phyloP scores from a whole-genome alignment of 2,797 vertebrate species.

The Microctenopoma lineatum region DNA sequence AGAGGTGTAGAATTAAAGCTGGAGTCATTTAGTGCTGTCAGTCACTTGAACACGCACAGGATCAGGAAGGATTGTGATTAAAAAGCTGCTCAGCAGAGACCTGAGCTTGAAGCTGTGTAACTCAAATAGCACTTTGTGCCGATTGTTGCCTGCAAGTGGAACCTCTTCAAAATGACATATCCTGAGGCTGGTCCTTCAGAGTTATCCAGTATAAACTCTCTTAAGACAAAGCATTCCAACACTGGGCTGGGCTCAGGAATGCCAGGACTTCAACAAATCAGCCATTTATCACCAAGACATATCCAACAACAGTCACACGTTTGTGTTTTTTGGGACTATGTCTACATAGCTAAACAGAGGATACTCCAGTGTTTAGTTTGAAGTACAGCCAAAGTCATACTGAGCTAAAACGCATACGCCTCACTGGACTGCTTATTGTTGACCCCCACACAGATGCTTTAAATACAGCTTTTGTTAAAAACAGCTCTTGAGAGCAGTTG shows the following conservation, averaged over 20 bases:
- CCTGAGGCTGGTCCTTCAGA: constrained; percentile 38
- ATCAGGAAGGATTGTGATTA: constrained; percentile 35
- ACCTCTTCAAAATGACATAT: constrained; percentile 36
- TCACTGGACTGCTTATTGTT: constrained; percentile 43
- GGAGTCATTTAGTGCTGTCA: constrained; percentile 40
- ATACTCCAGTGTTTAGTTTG: constrained; percentile 51
- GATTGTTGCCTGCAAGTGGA: constrained; percentile 35
- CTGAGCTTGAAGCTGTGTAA: constrained; percentile 17
- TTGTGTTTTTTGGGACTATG: constrained; percentile 25
- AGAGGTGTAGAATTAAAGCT: constrained; percentile 36
- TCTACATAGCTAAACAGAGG: constrained; percentile 25
- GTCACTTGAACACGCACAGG: constrained; percentile 25
- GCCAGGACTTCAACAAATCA: constrained; percentile 28
- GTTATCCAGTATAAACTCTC: constrained; percentile 45
- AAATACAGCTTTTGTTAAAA: constrained; percentile 51
- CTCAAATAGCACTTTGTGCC: constrained; percentile 17
- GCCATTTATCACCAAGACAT: constrained; percentile 28
- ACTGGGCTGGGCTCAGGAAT: constrained; percentile 44
- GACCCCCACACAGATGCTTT: constrained; percentile 43
- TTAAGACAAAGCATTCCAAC: constrained; percentile 61
- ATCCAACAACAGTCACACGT: constrained; percentile 25
- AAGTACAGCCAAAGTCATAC: constrained; percentile 41
- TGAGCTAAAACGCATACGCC: constrained; percentile 43
- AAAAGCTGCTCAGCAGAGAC: constrained; percentile 28
- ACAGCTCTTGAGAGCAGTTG: constrained; percentile 14